Evolutionary conservation across 2,888 invertebrate genomes (phyloP).

Genomic region (Hirtodrosophila confusa): DNA sequence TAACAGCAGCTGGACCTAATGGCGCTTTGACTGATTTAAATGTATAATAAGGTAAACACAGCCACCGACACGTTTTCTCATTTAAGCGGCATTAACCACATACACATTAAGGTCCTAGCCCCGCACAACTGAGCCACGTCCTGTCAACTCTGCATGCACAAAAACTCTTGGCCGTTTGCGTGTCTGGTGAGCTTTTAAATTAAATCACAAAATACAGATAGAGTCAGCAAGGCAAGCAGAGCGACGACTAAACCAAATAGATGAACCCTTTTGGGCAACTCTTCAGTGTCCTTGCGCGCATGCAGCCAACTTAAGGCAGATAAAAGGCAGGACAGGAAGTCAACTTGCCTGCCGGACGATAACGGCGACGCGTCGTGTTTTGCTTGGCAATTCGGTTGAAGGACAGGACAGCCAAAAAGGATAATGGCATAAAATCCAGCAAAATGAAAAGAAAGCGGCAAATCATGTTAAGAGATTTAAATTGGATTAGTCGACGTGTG

Average conservation of each 20-base stretch:
- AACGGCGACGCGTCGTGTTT: constrained; percentile 42
- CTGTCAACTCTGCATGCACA: constrained; percentile 27
- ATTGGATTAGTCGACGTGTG: constrained; percentile 77
- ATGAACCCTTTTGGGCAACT: constrained; percentile 76
- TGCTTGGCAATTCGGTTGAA: constrained; percentile 55
- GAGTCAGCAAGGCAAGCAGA: constrained; percentile 56
- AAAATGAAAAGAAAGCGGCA: constrained; percentile 80
- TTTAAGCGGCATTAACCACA: constrained; percentile 68
- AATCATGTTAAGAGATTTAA: constrained; percentile 82
- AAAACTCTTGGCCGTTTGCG: constrained; percentile 36
- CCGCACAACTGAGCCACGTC: constrained; percentile 29
- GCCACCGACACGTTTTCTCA: constrained; percentile 69
- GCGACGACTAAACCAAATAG: constrained; percentile 70
- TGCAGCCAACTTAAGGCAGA: constrained; percentile 55
- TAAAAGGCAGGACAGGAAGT: constrained; percentile 74
- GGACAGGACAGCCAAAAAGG: constrained; percentile 53
- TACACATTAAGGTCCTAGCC: constrained; percentile 25
- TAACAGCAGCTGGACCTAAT: constrained; percentile 49
- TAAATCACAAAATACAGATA: constrained; percentile 77
- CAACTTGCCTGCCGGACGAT: constrained; percentile 61
- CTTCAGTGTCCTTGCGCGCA: constrained; percentile 60
- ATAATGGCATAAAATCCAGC: constrained; percentile 77
- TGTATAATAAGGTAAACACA: constrained; percentile 45
- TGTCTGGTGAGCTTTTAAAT: constrained; percentile 68
- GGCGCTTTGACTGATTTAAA: constrained; percentile 43